Evolutionary conservation across 2,888 invertebrate genomes (phyloP).

Genomic region (Calliopum simillimum): DNA sequence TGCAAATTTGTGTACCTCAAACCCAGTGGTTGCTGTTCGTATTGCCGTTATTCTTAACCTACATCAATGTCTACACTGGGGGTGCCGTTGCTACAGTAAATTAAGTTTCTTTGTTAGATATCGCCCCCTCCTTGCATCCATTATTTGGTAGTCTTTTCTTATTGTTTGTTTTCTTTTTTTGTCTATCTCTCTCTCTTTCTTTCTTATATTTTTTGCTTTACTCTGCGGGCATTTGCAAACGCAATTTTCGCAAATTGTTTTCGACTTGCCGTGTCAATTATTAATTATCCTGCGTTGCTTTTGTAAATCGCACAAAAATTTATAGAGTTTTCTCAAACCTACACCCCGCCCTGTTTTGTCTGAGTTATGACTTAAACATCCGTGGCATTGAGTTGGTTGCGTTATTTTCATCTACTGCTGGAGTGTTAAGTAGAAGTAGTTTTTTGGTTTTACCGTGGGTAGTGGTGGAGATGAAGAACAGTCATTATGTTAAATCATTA

Average conservation of each 20-base stretch:
- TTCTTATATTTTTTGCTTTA: neutral
- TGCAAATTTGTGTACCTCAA: no score
- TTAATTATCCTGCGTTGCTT: neutral
- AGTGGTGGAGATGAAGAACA: neutral
- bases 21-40: no score
- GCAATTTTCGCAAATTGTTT: conserved; percentile 14
- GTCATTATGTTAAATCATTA: neutral
- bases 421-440: no score
- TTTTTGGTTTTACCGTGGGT: no score
- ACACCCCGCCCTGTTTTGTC: no score
- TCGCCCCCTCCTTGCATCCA: no score
- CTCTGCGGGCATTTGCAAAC: neutral
- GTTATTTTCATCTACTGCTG: no score
- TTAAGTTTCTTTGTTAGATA: no score
- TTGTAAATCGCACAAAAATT: neutral
- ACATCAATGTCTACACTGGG: conserved; percentile 24
- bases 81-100: no score
- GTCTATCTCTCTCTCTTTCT: neutral
- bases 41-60: conserved; percentile 15
- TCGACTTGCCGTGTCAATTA: conserved; percentile 11
- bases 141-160: no score
- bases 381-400: no score
- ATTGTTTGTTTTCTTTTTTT: neutral
- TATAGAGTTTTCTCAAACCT: neutral
- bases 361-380: no score